Base-by-base conservation (phyloP, 1,140 invertebrate genomes). In the Melipona quadrifasciata region DNA sequence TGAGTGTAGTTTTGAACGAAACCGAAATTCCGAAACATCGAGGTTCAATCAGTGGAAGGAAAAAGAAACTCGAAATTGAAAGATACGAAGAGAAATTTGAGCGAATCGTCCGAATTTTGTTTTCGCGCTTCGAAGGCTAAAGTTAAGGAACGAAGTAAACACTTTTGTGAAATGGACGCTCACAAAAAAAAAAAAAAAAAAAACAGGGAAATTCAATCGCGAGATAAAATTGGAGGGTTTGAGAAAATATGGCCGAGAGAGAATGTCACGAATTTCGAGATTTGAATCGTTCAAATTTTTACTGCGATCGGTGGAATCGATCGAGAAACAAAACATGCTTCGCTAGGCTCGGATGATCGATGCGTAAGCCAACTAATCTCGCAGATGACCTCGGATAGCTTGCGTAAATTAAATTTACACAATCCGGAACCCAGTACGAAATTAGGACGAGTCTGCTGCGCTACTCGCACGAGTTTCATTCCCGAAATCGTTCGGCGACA, bases 341-440 rank as follows among this genome's bases (percentile, higher is more conserved):
- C 70, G 73, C 57, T 68, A 86, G 53, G 72, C 55, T 47, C 74
- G 70, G 58, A 82, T 83, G 86, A 87, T 87, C 75, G 86, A 87
- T 83, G 80, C 71, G 71, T 87, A 86, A 87, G 86, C 84, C 80
- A 47, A 86, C 80, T 87, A 87, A 87, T 87, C 65, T 80, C 64
- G 39, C 65, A 5, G 34, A 47, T 72, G 78, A 79, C 76, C 86
- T 76, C 65, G 31, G 55, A 70, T 72, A 79, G 71, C 74, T 87
- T 86, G 80, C 75, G 80, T 72, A 86, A 86, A 87, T 87, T 75
- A 86, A 86, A 87, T 80, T 83, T n/a, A n/a, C n/a, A n/a, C n/a
- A n/a, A n/a, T n/a, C n/a, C 11, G 57, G 11, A 71, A 83, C n/a
- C 75, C 61, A 24, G 21, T 16, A 64, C 77, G 39, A 64, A 71